A percentile compares a stretch with the other conserved stretches of the same genome.
Conservation (phyloP, 2,888 invertebrate species). For the Cheilosia vulpina region DNA sequence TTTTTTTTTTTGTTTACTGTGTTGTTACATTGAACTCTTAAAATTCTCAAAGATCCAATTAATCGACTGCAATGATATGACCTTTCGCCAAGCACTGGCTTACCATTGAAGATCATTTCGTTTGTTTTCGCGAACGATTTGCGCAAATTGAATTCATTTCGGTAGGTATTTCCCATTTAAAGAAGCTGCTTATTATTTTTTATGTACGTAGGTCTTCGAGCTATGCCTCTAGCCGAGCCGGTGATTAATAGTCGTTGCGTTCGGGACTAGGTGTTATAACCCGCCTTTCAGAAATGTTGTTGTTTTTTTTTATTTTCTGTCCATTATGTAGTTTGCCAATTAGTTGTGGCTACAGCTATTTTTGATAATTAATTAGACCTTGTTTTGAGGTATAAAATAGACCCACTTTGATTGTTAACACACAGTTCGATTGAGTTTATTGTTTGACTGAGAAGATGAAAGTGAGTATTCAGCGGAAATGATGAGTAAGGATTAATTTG, state of each 20-base stretch:
- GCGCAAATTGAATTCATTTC: neutral
- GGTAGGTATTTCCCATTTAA: neutral
- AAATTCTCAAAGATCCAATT: neutral
- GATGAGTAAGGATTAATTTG: constrained; percentile 5
- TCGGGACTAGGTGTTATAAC: neutral
- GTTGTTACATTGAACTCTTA: neutral
- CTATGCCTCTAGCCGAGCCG: neutral
- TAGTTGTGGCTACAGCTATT: neutral
- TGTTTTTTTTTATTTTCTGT: neutral
- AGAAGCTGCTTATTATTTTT: neutral
- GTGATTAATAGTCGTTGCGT: neutral
- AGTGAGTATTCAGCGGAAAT: constrained; percentile 26
- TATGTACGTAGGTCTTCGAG: neutral
- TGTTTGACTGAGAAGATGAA: constrained; percentile 32
- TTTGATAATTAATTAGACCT: neutral
- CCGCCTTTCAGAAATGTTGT: neutral
- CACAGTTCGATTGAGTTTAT: constrained; percentile 51
- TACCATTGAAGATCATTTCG: neutral
- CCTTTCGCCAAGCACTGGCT: neutral
- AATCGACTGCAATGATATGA: neutral
- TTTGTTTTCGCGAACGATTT: neutral
- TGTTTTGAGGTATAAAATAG: constrained; percentile 41
- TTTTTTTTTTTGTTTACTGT: no score
- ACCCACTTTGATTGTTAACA: constrained; percentile 12
- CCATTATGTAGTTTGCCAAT: neutral